These are phyloP conservation scores for Chiloscyllium plagiosum DNA, from an alignment of 2,113 vertebrate genomes.

Conservation along the genomic window DNA sequence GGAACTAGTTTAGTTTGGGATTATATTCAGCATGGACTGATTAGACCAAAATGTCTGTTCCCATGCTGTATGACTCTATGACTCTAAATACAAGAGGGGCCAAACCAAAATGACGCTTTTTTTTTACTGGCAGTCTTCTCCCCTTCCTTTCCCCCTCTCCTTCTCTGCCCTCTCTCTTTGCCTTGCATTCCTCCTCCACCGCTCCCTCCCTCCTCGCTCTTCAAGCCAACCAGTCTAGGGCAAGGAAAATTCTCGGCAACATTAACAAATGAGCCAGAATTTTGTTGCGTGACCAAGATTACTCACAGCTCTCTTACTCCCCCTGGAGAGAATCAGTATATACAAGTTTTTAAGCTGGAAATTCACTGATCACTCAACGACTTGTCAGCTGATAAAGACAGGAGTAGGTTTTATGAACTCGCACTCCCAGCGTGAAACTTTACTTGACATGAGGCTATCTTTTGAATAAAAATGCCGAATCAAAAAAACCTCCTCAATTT, in stretches of 20 bases:
- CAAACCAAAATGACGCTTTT: background rate
- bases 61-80: too few relatives aligned
- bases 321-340: background rate
- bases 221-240: background rate
- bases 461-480: background rate
- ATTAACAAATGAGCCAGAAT: background rate
- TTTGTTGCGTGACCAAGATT: background rate
- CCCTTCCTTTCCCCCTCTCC: too few relatives aligned
- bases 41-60: too few relatives aligned
- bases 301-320: slow-evolving; percentile 32
- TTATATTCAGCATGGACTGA: too few relatives aligned
- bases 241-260: background rate
- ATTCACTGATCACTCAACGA: background rate
- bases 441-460: background rate
- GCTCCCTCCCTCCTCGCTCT: background rate
- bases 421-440: background rate
- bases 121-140: background rate
- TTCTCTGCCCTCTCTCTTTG: too few relatives aligned
- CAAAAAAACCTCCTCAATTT: background rate
- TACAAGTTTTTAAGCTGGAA: background rate
- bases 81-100: background rate
- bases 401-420: background rate
- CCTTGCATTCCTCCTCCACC: background rate
- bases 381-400: background rate
- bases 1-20: too few relatives aligned